phyloP scores from a whole-genome alignment of 2,113 vertebrate genomes.

The Leucosticte australis region DNA sequence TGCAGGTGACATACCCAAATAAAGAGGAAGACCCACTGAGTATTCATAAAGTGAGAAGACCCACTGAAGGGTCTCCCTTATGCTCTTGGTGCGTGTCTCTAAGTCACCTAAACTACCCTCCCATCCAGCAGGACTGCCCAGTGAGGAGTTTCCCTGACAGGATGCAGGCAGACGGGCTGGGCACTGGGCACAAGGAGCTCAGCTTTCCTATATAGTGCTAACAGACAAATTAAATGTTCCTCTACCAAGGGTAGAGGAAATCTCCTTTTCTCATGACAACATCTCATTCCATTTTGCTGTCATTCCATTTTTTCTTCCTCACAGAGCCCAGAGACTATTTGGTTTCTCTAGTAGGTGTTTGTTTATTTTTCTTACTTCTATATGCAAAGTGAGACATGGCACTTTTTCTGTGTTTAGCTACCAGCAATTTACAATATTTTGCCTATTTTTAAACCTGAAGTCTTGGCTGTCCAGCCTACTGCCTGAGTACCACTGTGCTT shows the following conservation, averaged over 20 bases:
- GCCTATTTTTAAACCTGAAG: neutral
- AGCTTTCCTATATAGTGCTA: neutral
- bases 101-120: fast-evolving
- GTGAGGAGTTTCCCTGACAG: neutral
- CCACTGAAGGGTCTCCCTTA: neutral
- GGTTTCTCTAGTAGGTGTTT: neutral
- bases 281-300: neutral
- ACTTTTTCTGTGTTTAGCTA: neutral
- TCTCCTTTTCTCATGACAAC: neutral
- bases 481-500: neutral
- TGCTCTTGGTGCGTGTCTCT: neutral
- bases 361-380: neutral
- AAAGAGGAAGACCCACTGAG: neutral
- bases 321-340: neutral
- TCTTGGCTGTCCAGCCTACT: neutral
- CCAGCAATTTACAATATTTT: neutral
- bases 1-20: too few relatives aligned
- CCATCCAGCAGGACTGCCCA: neutral
- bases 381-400: fast-evolving
- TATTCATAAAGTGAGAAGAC: neutral
- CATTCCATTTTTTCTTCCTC: neutral
- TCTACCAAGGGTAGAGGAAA: neutral
- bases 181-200: too few relatives aligned
- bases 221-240: neutral
- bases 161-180: fast-evolving